Conservation (phyloP, 2,888 invertebrate genomes). For the Lissonota sp. region DNA sequence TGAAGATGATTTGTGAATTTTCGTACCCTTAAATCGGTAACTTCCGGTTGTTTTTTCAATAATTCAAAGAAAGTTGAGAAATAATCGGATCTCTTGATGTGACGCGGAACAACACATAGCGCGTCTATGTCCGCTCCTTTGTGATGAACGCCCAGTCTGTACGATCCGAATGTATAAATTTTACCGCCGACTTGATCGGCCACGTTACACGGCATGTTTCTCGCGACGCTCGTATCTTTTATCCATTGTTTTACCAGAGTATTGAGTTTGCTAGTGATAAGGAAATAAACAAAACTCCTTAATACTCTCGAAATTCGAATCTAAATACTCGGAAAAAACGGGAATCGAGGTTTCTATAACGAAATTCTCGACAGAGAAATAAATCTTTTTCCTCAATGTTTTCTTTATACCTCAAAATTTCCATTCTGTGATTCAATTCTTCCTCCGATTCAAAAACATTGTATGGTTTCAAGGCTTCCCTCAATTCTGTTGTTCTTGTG, state of each 20-base stretch:
- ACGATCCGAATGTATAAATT: constrained; percentile 99
- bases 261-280: constrained; percentile 89
- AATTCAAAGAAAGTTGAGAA: constrained; percentile 97
- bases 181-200: constrained; percentile 98
- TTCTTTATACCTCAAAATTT: constrained; percentile 87
- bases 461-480: constrained; percentile 91
- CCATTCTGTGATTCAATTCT: constrained; percentile 95
- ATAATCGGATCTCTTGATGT: constrained; percentile 97
- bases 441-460: constrained; percentile 96
- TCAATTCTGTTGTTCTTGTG: constrained; percentile 90
- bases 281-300: constrained; percentile 79
- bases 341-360: no score
- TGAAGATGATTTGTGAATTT: constrained; percentile 1
- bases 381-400: not conserved
- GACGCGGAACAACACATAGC: constrained; percentile 97
- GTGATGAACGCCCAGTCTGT: constrained; percentile 97
- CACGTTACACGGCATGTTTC: constrained; percentile 96
- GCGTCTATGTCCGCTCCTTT: constrained; percentile 99
- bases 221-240: constrained; percentile 92
- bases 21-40: constrained; percentile 90
- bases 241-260: constrained; percentile 97
- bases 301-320: not conserved
- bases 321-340: no score
- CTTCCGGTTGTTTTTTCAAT: constrained; percentile 93
- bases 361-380: no score